Conservation (phyloP, 1,140 invertebrate genomes). For the Limonius californicus region DNA sequence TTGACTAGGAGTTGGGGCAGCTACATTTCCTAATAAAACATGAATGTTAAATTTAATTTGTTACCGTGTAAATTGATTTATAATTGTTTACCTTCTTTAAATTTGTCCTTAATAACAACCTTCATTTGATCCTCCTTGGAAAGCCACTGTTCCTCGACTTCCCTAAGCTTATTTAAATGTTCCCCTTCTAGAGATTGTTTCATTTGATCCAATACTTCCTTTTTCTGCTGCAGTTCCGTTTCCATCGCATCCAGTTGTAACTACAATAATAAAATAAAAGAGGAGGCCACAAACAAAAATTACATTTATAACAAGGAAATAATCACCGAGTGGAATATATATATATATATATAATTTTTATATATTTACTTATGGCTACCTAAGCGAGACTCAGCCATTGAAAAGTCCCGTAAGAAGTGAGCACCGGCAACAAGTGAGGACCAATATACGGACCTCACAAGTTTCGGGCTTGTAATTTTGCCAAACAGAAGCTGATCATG, state of each 20-base stretch:
- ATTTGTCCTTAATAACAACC: constrained; percentile 26
- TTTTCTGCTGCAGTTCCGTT: constrained; percentile 27
- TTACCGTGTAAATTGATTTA: too few species aligned
- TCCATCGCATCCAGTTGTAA: constrained; percentile 32
- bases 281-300: too few species aligned
- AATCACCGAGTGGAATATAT: too few species aligned
- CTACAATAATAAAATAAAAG: constrained; percentile 26
- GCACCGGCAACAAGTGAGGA: too few species aligned
- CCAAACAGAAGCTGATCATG: too few species aligned
- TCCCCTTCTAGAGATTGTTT: constrained; percentile 28
- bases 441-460: too few species aligned
- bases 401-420: too few species aligned
- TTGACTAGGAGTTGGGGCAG: neutral
- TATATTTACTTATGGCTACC: too few species aligned
- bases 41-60: neutral
- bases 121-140: constrained; percentile 26
- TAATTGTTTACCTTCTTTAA: constrained; percentile 23
- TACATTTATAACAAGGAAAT: too few species aligned
- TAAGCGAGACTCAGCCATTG: too few species aligned
- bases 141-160: constrained; percentile 35
- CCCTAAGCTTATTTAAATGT: constrained; percentile 23
- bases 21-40: neutral
- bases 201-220: constrained; percentile 24
- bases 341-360: too few species aligned
- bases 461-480: too few species aligned